Percentiles rank a stretch among this genome's conserved stretches.
These are phyloP conservation scores for Donacobius atricapilla DNA, from an alignment of 2,113 vertebrate species.

Conservation along the genomic window DNA sequence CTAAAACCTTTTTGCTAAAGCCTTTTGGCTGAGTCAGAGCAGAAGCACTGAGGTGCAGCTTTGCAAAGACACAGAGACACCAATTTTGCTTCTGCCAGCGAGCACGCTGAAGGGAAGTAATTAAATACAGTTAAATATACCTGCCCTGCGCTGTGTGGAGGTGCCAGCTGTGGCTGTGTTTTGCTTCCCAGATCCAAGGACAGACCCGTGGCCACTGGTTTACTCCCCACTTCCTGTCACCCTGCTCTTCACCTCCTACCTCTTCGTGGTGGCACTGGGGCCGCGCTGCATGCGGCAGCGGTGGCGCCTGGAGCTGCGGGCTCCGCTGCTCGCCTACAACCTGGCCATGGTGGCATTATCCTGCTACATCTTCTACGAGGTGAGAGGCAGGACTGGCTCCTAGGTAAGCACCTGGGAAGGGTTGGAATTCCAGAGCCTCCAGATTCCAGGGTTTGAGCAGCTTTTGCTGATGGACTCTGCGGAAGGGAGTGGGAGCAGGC, in stretches of 20 bases:
- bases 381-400: not conserved
- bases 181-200: constrained; percentile 72
- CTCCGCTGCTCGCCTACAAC: constrained; percentile 66
- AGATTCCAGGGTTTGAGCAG: not conserved
- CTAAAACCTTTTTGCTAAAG: not conserved
- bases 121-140: not conserved
- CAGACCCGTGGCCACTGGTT: constrained; percentile 70
- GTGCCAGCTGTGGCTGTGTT: not conserved
- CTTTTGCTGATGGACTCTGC: not conserved
- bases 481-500: not conserved
- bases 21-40: not conserved
- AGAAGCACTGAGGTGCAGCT: not conserved
- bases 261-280: constrained; percentile 62
- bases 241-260: constrained; percentile 63
- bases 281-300: constrained; percentile 48
- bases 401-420: not conserved
- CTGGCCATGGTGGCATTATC: constrained; percentile 71
- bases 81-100: not conserved
- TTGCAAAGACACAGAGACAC: not conserved
- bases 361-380: constrained; percentile 76
- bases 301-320: constrained; percentile 59
- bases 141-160: fast-evolving
- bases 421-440: not conserved
- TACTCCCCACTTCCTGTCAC: constrained; percentile 64
- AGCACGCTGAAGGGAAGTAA: not conserved